Percentiles rank a stretch among this genome's conserved stretches.
Evolutionary conservation across 2,888 invertebrate species (phyloP).

Genomic region (Apodemia mormo): DNA sequence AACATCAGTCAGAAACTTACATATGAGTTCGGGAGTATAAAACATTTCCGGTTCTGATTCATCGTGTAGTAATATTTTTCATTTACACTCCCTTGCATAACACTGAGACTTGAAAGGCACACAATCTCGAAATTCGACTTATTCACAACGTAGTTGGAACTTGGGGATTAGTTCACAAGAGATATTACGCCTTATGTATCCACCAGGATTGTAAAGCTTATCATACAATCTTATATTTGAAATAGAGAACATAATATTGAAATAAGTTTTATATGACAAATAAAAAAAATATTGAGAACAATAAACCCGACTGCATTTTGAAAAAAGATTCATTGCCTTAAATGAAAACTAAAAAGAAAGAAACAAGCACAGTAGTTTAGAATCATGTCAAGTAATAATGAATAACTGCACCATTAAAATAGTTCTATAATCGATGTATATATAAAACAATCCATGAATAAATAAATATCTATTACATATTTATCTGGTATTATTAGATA

Average conservation of each 20-base stretch:
- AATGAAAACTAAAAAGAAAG: no score
- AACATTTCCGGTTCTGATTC: neutral
- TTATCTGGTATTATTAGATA: no score
- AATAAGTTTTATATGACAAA: neutral
- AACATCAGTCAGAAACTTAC: no score
- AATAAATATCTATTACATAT: no score
- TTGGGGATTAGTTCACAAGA: conserved; percentile 11
- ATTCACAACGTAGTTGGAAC: neutral
- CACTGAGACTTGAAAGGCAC: neutral
- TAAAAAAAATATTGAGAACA: no score
- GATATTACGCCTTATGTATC: neutral
- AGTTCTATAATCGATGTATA: no score
- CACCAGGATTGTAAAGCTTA: neutral
- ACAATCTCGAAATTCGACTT: neutral
- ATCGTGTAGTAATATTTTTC: conserved; percentile 3
- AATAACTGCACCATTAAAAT: no score
- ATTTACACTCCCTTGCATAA: neutral
- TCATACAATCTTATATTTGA: neutral
- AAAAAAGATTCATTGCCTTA: no score
- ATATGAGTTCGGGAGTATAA: neutral
- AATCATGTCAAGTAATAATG: no score
- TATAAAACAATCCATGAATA: no score
- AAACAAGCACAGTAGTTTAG: no score
- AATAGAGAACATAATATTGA: neutral
- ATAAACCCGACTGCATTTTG: no score